phyloP scores from a whole-genome alignment of 1,140 invertebrate species.

The Harpegnathos saltator region DNA sequence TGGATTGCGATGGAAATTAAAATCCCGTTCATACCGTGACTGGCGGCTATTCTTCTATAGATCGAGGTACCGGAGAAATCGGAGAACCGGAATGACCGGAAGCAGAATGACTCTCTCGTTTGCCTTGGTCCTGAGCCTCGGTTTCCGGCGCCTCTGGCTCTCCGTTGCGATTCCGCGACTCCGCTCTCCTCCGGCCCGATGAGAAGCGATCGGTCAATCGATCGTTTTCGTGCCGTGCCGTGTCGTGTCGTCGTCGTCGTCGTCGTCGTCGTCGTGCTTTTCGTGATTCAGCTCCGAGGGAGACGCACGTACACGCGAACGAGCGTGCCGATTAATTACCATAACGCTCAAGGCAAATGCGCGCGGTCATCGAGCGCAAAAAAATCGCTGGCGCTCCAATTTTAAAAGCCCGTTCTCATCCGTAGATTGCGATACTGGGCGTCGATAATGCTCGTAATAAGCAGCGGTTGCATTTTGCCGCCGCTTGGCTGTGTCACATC shows the following conservation, averaged over 20 bases:
- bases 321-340: constrained; percentile 60
- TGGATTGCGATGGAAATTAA: constrained; percentile 49
- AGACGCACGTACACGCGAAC: background rate
- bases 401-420: constrained; percentile 45
- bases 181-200: background rate
- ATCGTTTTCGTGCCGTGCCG: background rate
- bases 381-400: constrained; percentile 25
- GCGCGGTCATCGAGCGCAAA: constrained; percentile 13
- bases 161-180: constrained; percentile 25
- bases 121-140: no score
- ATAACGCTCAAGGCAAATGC: constrained; percentile 25
- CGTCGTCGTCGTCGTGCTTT: background rate
- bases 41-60: background rate
- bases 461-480: constrained; percentile 18
- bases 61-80: background rate
- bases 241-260: no score
- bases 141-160: background rate
- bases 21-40: background rate
- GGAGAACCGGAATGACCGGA: background rate
- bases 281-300: background rate
- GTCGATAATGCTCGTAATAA: constrained; percentile 45
- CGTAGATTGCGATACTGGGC: constrained; percentile 1
- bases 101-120: background rate
- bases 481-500: background rate
- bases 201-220: constrained; percentile 26